phyloP scores from a whole-genome alignment of 1,140 invertebrate genomes.

The Pseudomyrmex flavicornis region DNA sequence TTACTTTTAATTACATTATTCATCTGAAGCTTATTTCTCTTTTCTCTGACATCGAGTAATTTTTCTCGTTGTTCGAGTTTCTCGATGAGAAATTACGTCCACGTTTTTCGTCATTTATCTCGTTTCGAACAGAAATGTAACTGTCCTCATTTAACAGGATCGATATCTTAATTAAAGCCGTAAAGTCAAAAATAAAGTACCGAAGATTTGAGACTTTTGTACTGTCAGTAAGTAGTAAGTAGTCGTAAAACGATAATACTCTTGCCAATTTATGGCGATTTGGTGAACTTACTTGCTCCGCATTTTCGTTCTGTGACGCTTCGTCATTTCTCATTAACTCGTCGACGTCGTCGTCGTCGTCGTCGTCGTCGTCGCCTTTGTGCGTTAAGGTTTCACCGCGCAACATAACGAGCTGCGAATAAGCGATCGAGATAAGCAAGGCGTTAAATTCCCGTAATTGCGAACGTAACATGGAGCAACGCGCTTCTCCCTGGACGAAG shows the following conservation, averaged over 20 bases:
- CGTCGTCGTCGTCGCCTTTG: not conserved
- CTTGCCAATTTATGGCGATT: conserved; percentile 7
- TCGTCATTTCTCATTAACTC: conserved; percentile 17
- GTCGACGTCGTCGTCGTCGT: not conserved
- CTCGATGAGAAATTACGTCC: conserved; percentile 1
- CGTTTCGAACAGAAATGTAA: not conserved
- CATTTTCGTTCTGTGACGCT: not conserved
- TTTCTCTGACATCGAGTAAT: no score
- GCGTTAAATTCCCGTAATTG: conserved; percentile 34
- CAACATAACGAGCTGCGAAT: conserved; percentile 20
- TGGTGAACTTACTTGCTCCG: conserved; percentile 28
- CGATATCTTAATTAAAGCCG: conserved; percentile 28
- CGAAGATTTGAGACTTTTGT: not conserved
- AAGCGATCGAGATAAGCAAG: conserved; percentile 21
- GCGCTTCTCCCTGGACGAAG: conserved; percentile 53
- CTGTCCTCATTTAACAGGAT: not conserved
- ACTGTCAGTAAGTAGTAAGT: not conserved
- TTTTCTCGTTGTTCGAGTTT: not conserved
- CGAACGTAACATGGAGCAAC: not conserved
- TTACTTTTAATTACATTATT: no score
- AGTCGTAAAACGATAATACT: conserved; percentile 23
- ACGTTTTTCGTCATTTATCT: not conserved
- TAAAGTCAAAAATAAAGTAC: conserved; percentile 25
- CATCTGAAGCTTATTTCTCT: no score
- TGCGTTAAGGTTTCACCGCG: not conserved